Conservation (phyloP, 2,113 vertebrate species). For the Eubucco bourcierii region DNA sequence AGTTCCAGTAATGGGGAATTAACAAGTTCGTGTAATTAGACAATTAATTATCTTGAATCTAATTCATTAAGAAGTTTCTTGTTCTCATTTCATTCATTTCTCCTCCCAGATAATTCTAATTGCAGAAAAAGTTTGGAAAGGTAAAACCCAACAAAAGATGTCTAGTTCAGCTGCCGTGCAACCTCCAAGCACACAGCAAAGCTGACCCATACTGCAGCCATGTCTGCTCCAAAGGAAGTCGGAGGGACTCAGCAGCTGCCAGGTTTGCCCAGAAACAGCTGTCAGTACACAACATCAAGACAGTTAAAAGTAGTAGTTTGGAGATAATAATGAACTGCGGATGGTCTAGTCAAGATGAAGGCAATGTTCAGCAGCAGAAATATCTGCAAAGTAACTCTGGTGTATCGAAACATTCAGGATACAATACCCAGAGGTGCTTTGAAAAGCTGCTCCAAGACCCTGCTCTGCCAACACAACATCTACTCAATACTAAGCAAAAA, state of each 20-base stretch:
- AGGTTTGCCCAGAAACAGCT: background rate
- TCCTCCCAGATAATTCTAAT: background rate
- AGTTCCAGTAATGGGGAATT: background rate
- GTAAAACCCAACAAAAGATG: background rate
- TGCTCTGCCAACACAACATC: background rate
- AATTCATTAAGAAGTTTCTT: background rate
- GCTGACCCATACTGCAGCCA: background rate
- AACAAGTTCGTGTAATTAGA: constrained; percentile 1
- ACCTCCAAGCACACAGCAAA: background rate
- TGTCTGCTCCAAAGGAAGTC: background rate
- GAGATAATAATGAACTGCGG: background rate
- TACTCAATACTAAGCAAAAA: background rate
- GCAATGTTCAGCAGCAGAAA: background rate
- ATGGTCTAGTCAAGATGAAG: background rate
- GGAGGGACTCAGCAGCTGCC: background rate
- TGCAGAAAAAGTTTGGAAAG: background rate
- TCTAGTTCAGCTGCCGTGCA: background rate
- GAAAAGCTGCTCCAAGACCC: background rate
- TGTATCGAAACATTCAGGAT: background rate
- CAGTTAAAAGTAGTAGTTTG: background rate
- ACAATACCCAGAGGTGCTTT: background rate
- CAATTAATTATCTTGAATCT: background rate
- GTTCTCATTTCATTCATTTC: background rate
- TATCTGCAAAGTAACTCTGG: background rate
- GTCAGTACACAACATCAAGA: background rate